phyloP scores from a whole-genome alignment of 2,797 vertebrate species.

The Sternotherus odoratus region DNA sequence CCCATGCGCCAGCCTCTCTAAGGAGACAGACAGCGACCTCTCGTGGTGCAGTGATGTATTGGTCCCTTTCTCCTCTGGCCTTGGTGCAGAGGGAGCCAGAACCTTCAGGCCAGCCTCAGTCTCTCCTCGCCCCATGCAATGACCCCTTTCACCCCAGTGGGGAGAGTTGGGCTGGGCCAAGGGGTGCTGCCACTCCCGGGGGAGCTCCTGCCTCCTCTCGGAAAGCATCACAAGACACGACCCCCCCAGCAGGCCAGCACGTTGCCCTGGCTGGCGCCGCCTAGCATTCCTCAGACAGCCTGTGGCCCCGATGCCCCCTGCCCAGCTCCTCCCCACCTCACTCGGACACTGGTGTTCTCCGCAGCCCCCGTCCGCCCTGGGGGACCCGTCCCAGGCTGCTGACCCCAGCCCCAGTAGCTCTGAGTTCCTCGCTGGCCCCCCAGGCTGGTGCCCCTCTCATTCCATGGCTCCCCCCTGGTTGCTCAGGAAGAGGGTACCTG shows the following conservation, averaged over 20 bases:
- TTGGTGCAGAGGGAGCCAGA: neutral
- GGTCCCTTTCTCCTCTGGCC: neutral
- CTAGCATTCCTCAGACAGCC: neutral
- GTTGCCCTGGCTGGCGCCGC: too few relatives aligned
- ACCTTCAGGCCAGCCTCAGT: neutral
- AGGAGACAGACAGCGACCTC: neutral
- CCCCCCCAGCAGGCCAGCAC: neutral
- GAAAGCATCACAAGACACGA: neutral
- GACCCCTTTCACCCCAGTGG: neutral
- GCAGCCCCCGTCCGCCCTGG: neutral
- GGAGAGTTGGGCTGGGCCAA: neutral
- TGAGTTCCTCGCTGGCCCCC: neutral
- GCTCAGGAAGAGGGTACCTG: too few relatives aligned
- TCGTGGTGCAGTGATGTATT: neutral
- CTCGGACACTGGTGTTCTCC: neutral
- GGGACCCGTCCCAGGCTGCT: neutral
- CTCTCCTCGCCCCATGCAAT: neutral
- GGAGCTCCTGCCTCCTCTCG: too few relatives aligned
- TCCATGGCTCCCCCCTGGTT: neutral
- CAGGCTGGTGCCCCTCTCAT: neutral
- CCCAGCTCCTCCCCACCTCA: neutral
- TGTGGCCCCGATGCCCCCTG: neutral
- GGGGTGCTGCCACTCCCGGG: neutral
- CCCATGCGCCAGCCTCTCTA: neutral
- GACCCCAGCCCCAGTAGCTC: neutral